A percentile compares a stretch with the other conserved stretches of the same genome.
These are phyloP conservation scores for Eurosta solidaginis DNA, from an alignment of 1,140 invertebrate species.

Conservation along the genomic window DNA sequence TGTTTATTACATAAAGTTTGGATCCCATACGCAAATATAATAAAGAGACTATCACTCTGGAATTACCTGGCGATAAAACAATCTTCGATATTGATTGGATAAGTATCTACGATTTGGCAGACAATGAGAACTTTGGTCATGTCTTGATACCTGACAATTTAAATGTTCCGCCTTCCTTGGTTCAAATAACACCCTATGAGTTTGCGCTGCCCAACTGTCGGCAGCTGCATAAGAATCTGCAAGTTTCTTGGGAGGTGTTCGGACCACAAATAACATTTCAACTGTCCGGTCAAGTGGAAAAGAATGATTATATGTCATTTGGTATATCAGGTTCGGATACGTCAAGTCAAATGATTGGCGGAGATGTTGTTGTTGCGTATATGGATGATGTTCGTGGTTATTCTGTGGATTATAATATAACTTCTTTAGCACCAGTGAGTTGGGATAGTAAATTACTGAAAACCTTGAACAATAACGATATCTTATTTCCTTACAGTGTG, in stretches of 20 bases:
- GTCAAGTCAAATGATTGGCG: constrained; percentile 80
- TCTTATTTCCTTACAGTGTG: constrained; percentile 66
- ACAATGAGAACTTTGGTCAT: constrained; percentile 75
- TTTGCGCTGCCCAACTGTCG: constrained; percentile 79
- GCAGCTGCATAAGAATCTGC: constrained; percentile 81
- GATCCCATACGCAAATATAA: constrained; percentile 73
- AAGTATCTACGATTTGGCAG: constrained; percentile 76
- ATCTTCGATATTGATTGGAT: constrained; percentile 87
- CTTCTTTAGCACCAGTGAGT: constrained; percentile 77
- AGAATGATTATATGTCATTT: constrained; percentile 85
- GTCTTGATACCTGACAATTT: constrained; percentile 79
- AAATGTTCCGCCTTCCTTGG: constrained; percentile 83
- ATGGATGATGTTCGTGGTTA: constrained; percentile 74
- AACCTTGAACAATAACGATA: not conserved
- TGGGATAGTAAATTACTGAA: not conserved
- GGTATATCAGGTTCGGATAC: constrained; percentile 77
- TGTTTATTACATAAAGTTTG: constrained; percentile 63
- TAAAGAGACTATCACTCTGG: constrained; percentile 75
- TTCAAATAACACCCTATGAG: constrained; percentile 65
- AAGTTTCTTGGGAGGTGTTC: constrained; percentile 88
- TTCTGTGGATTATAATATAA: constrained; percentile 84
- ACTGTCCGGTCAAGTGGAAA: constrained; percentile 76
- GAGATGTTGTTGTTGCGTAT: constrained; percentile 80
- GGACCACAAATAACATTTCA: constrained; percentile 87
- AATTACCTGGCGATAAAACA: constrained; percentile 81